Base-by-base conservation (phyloP, 1,140 invertebrate species). In the Euborellia annulipes region DNA sequence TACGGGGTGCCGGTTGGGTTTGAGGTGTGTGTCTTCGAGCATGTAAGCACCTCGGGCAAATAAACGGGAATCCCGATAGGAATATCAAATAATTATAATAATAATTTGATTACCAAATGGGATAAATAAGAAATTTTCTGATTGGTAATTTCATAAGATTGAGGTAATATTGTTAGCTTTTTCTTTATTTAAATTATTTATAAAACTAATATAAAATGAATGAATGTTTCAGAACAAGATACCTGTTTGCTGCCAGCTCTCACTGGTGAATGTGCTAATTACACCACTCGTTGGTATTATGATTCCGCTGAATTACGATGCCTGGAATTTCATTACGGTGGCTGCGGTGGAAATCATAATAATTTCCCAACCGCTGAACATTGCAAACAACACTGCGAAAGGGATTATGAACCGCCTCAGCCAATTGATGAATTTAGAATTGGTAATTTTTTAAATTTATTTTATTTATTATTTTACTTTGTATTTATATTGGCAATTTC, bases 331-430 rank as follows among this genome's bases (percentile, higher is more conserved):
- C 78, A 79, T 47, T 92, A 85, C 56, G 79, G 81, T 7, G 83
- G 85, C 3, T 89, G 84, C 54, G 77, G 73, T 16, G 85, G 83
- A 3, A 89, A 89, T 58, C 67, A 68, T 38, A 90, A 90, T 58
- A 86, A 86, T 54, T 90, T 86, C 57, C 43, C 59, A n/a, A 68
- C 67, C 6, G 66, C 79, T 56, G 59, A 73, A 19, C 76, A 77
- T 36, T 89, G 85, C 53, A 53, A 69, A 51, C 62, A 67, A 27
- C 68, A 71, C 43, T 86, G 84, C 56, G 64, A 67, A 49, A 55
- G 59, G 16, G 55, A 57, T 4, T 47, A 58, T 22, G 55, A 60
- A 36, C 14, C 32, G 8, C 48, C 47, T 55, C 64, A 0, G 50
- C 61, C 21, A 50, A 45, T 36, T 34, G 41, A 51, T 22, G 50